These are phyloP conservation scores for Sialis fuliginosa DNA, from an alignment of 2,888 invertebrate genomes.

Conservation along the genomic window DNA sequence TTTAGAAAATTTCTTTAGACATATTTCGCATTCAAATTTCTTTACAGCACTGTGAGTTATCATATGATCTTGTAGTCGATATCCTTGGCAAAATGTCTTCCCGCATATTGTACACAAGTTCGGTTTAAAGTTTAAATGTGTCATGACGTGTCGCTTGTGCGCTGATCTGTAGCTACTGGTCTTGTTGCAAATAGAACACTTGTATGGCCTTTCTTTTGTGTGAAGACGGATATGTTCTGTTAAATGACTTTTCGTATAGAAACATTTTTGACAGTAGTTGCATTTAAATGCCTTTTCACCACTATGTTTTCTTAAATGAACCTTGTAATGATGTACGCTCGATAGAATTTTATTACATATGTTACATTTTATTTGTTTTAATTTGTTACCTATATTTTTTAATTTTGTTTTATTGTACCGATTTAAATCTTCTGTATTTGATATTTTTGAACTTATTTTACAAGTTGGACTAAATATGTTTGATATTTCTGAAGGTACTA, in stretches of 20 bases:
- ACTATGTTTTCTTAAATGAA: constrained; percentile 7
- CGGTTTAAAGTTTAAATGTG: constrained; percentile 11
- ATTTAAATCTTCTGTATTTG: background rate
- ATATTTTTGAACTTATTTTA: background rate
- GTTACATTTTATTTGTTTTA: constrained; percentile 2
- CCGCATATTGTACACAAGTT: constrained; percentile 16
- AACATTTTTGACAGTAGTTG: constrained; percentile 11
- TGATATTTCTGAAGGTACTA: background rate
- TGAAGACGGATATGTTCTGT: constrained; percentile 11
- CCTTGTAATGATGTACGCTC: constrained; percentile 5
- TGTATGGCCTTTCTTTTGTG: constrained; percentile 9
- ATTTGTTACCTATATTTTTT: background rate
- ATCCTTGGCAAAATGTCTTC: constrained; percentile 14
- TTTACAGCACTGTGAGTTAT: constrained; percentile 14
- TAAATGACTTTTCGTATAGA: constrained; percentile 9
- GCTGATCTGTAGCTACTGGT: constrained; percentile 10
- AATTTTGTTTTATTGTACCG: background rate
- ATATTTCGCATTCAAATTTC: constrained; percentile 13
- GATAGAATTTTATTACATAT: constrained; percentile 4
- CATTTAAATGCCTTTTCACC: constrained; percentile 8
- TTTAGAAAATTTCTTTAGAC: constrained; percentile 14
- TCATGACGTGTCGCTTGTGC: constrained; percentile 12
- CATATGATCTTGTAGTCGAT: constrained; percentile 15
- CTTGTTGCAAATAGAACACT: constrained; percentile 13
- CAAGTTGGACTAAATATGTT: background rate